Percentiles rank a stretch among this genome's conserved stretches.
Conservation (phyloP, 2,113 vertebrate genomes). For the Spea bombifrons region DNA sequence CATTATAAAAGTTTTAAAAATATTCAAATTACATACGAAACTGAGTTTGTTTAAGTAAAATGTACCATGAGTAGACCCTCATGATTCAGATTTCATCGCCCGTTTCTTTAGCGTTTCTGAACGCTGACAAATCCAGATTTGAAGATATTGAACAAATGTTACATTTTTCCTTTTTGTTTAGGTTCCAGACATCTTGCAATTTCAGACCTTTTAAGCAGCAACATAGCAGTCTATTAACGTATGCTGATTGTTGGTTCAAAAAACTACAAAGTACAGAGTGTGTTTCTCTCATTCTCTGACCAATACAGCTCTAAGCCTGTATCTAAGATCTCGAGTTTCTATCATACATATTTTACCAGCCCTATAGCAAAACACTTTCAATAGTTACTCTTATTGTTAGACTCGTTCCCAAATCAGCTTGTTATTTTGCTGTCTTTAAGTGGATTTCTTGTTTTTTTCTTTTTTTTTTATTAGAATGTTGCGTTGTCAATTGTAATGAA, state of each 20-base stretch:
- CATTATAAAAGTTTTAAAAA: too few species aligned
- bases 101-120: too few species aligned
- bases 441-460: conserved; percentile 12
- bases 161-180: background rate
- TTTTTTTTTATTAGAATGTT: conserved; percentile 4
- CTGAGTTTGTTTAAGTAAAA: too few species aligned
- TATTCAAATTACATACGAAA: too few species aligned
- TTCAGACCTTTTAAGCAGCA: background rate
- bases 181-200: background rate
- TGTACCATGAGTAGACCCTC: too few species aligned
- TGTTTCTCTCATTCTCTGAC: background rate
- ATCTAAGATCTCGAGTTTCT: conserved; percentile 1
- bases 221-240: background rate
- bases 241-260: conserved; percentile 5
- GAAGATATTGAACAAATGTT: too few species aligned
- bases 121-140: too few species aligned
- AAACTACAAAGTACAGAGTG: background rate
- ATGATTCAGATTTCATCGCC: too few species aligned
- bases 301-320: conserved; percentile 2
- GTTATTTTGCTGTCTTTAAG: conserved; percentile 27
- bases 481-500: background rate
- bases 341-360: conserved; percentile 35
- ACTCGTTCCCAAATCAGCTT: conserved; percentile 33
- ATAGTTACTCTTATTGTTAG: conserved; percentile 21
- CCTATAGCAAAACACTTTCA: conserved; percentile 28